Evolutionary conservation across 2,888 invertebrate species (phyloP).

Genomic region (Drosophila vallismaia): DNA sequence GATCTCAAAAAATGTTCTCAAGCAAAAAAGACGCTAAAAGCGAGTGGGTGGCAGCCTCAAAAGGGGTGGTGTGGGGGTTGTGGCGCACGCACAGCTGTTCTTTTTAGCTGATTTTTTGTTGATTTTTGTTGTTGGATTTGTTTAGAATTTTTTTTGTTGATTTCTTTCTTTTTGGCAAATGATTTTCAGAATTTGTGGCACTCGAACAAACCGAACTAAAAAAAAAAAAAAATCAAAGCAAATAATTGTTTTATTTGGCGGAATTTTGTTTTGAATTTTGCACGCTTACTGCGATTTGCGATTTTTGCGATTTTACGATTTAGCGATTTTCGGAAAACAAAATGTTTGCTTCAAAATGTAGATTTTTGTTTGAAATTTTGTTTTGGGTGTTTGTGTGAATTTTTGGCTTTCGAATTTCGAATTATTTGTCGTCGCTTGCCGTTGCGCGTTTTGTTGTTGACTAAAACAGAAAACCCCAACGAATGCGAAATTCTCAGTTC

Average conservation of each 20-base stretch:
- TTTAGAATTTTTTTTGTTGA: slow-evolving; percentile 10
- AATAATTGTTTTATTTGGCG: background rate
- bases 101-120: slow-evolving; percentile 20
- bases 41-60: background rate
- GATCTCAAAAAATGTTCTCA: slow-evolving; percentile 10
- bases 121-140: slow-evolving; percentile 2
- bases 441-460: slow-evolving; percentile 64
- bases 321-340: background rate
- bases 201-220: slow-evolving; percentile 33
- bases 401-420: slow-evolving; percentile 1
- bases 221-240: slow-evolving; percentile 3
- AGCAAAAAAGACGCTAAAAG: slow-evolving; percentile 27
- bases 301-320: background rate
- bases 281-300: slow-evolving; percentile 6
- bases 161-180: slow-evolving; percentile 16
- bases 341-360: background rate
- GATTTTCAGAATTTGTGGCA: slow-evolving; percentile 40
- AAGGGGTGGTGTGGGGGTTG: background rate
- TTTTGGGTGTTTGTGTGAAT: slow-evolving; percentile 1
- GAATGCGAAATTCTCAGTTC: slow-evolving; percentile 57
- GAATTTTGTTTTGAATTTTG: background rate
- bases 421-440: slow-evolving; percentile 44
- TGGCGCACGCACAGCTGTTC: slow-evolving; percentile 47
- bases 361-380: background rate
- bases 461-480: slow-evolving; percentile 55